phyloP scores from a whole-genome alignment of 2,113 vertebrate species.

The Carassius carassius region DNA sequence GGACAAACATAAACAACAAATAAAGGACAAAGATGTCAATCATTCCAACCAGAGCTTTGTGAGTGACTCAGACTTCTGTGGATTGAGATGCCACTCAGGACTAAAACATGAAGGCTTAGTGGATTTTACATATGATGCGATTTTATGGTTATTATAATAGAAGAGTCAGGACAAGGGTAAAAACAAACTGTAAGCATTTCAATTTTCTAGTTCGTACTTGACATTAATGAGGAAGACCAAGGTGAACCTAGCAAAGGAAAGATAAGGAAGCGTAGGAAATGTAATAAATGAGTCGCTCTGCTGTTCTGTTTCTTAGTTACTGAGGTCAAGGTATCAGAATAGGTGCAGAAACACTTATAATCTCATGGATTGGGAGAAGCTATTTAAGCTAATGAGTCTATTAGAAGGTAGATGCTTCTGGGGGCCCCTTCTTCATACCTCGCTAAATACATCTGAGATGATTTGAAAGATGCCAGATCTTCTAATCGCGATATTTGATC shows the following conservation, averaged over 20 bases:
- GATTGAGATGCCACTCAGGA: slow-evolving; percentile 27
- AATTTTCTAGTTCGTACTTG: background rate
- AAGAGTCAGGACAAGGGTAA: slow-evolving; percentile 11
- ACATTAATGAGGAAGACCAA: background rate
- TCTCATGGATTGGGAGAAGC: background rate
- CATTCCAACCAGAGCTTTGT: slow-evolving; percentile 12
- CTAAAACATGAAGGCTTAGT: background rate
- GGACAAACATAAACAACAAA: slow-evolving; percentile 18
- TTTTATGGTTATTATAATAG: slow-evolving; percentile 17
- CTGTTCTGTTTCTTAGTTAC: background rate
- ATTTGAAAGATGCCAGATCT: too few relatives aligned
- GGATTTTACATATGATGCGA: slow-evolving; percentile 10
- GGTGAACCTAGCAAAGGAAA: background rate
- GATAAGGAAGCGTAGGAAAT: background rate
- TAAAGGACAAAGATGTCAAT: slow-evolving; percentile 10
- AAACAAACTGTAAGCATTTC: background rate
- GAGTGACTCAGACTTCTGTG: slow-evolving; percentile 13
- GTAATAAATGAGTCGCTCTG: background rate
- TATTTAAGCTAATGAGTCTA: background rate
- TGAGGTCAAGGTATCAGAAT: background rate
- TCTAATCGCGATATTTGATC: too few relatives aligned
- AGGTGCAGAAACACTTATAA: background rate
- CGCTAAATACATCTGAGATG: too few relatives aligned
- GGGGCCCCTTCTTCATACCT: too few relatives aligned
- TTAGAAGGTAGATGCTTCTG: background rate